phyloP scores from a whole-genome alignment of 2,888 invertebrate genomes.

The Scaptomyza parva region DNA sequence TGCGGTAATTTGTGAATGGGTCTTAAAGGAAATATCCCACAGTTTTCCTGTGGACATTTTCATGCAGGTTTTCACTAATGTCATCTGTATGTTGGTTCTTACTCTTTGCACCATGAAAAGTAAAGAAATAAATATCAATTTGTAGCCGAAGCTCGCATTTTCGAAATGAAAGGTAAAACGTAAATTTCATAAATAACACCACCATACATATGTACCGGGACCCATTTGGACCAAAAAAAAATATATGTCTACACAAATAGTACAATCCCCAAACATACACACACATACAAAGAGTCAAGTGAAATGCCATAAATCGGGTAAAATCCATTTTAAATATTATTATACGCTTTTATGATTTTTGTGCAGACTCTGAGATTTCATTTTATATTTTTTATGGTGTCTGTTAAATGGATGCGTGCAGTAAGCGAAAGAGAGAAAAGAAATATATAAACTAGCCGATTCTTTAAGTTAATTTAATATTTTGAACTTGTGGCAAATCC shows the following conservation, averaged over 20 bases:
- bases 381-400: constrained; percentile 28
- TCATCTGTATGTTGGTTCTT: constrained; percentile 6
- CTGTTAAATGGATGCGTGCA: constrained; percentile 27
- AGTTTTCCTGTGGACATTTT: constrained; percentile 8
- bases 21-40: constrained; percentile 20
- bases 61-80: constrained; percentile 13
- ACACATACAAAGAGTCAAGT: constrained; percentile 26
- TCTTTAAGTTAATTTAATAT: constrained; percentile 13
- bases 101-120: constrained; percentile 22
- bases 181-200: constrained; percentile 53
- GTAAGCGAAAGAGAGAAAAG: constrained; percentile 14
- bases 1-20: constrained; percentile 14
- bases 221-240: constrained; percentile 23
- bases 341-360: constrained; percentile 44
- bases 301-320: constrained; percentile 59
- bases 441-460: constrained; percentile 1
- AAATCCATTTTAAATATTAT: constrained; percentile 69
- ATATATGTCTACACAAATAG: not conserved
- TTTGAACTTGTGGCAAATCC: not conserved
- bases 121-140: constrained; percentile 68
- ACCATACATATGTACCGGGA: constrained; percentile 31
- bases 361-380: constrained; percentile 38
- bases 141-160: constrained; percentile 45
- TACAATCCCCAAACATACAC: constrained; percentile 6
- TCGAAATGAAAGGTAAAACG: constrained; percentile 45